phyloP scores from a whole-genome alignment of 2,888 invertebrate genomes.

The Phengaris alcon region DNA sequence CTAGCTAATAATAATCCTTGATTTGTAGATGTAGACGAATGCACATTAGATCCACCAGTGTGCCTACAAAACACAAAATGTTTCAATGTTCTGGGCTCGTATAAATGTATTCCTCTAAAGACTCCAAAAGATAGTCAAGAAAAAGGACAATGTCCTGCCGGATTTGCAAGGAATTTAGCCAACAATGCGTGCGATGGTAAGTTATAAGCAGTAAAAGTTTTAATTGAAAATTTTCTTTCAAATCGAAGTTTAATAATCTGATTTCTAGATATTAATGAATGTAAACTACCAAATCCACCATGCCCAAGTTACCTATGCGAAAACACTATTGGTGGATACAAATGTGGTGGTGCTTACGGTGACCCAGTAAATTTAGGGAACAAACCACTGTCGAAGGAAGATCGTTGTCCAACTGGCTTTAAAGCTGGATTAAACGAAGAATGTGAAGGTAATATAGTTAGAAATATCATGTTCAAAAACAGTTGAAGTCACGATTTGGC shows the following conservation, averaged over 20 bases:
- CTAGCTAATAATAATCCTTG: neutral
- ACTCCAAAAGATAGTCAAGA: conserved; percentile 41
- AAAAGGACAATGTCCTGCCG: conserved; percentile 73
- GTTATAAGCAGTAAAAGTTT: conserved; percentile 28
- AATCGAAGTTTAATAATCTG: neutral
- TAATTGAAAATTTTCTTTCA: neutral
- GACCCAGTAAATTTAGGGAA: conserved; percentile 53
- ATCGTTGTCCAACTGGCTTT: conserved; percentile 78
- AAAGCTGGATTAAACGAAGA: conserved; percentile 58
- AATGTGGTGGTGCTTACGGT: conserved; percentile 63
- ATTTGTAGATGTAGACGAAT: conserved; percentile 87
- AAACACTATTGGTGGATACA: conserved; percentile 73
- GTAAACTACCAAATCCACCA: conserved; percentile 70
- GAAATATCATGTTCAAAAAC: neutral
- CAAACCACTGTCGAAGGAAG: conserved; percentile 48
- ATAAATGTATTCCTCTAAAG: conserved; percentile 77
- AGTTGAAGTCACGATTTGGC: neutral
- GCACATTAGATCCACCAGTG: conserved; percentile 77
- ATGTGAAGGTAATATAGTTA: conserved; percentile 67
- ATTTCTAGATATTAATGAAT: conserved; percentile 90
- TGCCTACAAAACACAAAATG: conserved; percentile 82
- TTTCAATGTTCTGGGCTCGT: conserved; percentile 83
- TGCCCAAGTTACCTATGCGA: conserved; percentile 65
- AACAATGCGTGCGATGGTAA: conserved; percentile 77
- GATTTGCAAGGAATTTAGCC: conserved; percentile 72